Evolutionary conservation across 2,797 vertebrate species (phyloP), one percentile per base, ranked within the genome.

Genomic region (Aselliscus stoliczkanus): DNA sequence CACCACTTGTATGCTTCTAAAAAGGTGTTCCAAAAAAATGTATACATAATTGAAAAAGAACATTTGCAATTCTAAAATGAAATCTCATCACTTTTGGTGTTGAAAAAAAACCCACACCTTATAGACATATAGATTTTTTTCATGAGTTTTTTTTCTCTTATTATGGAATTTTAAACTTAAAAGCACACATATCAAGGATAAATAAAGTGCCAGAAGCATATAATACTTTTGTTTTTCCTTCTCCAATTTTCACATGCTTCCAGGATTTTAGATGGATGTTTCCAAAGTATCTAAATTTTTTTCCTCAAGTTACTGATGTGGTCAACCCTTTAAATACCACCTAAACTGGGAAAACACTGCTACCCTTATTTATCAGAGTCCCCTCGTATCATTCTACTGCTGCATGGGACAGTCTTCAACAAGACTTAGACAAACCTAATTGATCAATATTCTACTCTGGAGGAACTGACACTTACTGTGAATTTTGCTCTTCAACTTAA

Each of bases 401-500:
- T 98, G 95, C 98, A 97, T 92, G 98, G 98, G 98, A 98, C 98
- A 98, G 98, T 98, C 97, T 98, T 98, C 95, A 97, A 94, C 89
- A 97, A 98, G 97, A 97, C 98, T 98, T 98, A 97, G 96, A 97
- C 98, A 98, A 97, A 96, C 75, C 98, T 98, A 96, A 97, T 98
- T 98, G 97, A 96, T 98, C 97, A 95, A 97, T 97, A 98, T 98
- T 98, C 97, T 96, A 98, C 97, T 98, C 96, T 95, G 96, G 98
- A 98, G 98, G 95, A 98, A 97, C 97, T 98, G 98, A 98, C 98
- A 98, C 98, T 98, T 98, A 98, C 98, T 98, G 97, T 98, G 98
- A 98, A 98, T 99, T 98, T 98, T 97, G 98, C 96, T 99, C 98
- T 98, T 98, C 98, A 98, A 98, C 98, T 98, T 98, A 98, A 98